Evolutionary conservation across 2,888 invertebrate species (phyloP), one percentile per base, ranked within the genome.

Genomic region (Fragum whitleyi): DNA sequence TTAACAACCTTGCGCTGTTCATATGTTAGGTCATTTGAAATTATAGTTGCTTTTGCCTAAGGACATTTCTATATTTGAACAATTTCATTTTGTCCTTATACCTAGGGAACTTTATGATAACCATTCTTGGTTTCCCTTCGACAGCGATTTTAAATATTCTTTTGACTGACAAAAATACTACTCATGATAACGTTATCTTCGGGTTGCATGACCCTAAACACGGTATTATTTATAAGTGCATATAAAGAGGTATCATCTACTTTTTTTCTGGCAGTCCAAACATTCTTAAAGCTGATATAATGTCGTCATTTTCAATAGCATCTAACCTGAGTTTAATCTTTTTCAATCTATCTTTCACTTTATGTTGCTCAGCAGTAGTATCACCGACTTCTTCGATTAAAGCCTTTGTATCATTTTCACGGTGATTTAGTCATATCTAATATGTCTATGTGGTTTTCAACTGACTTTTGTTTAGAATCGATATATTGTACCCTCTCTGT

Each of bases 21-120:
- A 53, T 53, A 53, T 53, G 53, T n/a, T 19, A 53, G 53, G 53
- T 53, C 53, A n/a, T 53, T 53, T 53, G 53, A 53, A 53, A 53
- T 53, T 16, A 16, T 6, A 19, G 21, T 53, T 6, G 6, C 19
- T 19, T 53, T 14, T 39, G n/a, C n/a, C n/a, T n/a, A n/a, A n/a
- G n/a, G n/a, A n/a, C n/a, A n/a, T n/a, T n/a, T n/a, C n/a, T n/a
- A 39, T 39, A 39, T 39, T 39, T 39, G 14, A 39, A 39, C 39
- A 39, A 14, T 39, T 53, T 16, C 21, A 16, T 53, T n/a, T 53
- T 53, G 53, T 53, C 53, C 7, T 53, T 19, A 19, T n/a, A 53
- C 5, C 53, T 16, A 5, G 19, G 11, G 19, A 53, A 53, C 21
- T 53, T 53, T 21, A 53, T 21, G 53, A 53, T 53, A n/a, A 53